Conservation (phyloP, 1,140 invertebrate species). For the Halesus radiatus region DNA sequence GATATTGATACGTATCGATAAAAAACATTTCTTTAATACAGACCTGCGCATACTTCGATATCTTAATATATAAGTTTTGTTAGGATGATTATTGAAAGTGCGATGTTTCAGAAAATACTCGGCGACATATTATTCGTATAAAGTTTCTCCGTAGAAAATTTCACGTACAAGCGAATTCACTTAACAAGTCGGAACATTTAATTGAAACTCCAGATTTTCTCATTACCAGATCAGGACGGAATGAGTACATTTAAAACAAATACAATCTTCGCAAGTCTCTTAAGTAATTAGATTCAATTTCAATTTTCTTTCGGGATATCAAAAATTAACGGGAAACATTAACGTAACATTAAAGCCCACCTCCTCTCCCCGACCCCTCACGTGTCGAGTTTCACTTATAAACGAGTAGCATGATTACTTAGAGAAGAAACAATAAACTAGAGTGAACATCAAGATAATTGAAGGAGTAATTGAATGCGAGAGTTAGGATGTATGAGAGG, state of each 20-base stretch:
- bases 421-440: constrained; percentile 58
- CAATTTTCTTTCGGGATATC: constrained; percentile 45
- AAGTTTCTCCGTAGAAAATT: constrained; percentile 7
- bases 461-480: constrained; percentile 56
- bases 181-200: constrained; percentile 20
- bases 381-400: constrained; percentile 54
- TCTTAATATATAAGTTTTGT: too few relatives aligned
- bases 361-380: not conserved
- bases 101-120: too few relatives aligned
- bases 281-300: constrained; percentile 40
- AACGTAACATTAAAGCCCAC: constrained; percentile 46
- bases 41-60: too few relatives aligned
- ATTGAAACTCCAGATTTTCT: constrained; percentile 32
- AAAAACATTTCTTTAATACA: not conserved
- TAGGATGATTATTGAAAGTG: too few relatives aligned
- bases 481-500: constrained; percentile 33
- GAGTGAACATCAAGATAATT: constrained; percentile 57
- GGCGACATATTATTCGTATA: not conserved
- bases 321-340: constrained; percentile 54
- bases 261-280: constrained; percentile 36
- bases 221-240: constrained; percentile 16
- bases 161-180: constrained; percentile 1
- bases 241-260: constrained; percentile 35
- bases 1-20: constrained; percentile 21
- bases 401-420: constrained; percentile 55